Evolutionary conservation across 53 echinoderm and acorn worm genomes (phyloP).

Genomic region (Apostichopus leukothele): DNA sequence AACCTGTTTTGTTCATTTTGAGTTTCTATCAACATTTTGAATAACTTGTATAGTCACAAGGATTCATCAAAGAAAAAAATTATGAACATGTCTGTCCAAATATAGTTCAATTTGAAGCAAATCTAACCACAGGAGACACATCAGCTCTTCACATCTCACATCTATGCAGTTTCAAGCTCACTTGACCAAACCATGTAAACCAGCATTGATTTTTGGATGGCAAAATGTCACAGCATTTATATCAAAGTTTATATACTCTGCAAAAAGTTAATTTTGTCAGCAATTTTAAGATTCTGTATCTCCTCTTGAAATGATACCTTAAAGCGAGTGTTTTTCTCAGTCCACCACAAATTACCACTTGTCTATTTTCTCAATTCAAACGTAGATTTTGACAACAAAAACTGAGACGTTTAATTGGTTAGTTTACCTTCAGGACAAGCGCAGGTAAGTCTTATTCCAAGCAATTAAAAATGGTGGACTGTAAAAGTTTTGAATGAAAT

Average conservation of each 20-base stretch:
- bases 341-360: not conserved
- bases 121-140: not conserved
- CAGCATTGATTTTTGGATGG: no score
- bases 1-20: no score
- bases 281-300: not conserved
- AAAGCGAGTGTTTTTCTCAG: not conserved
- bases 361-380: not conserved
- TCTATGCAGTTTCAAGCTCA: no score
- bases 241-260: no score
- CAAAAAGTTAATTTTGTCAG: not conserved
- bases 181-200: no score
- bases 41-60: no score
- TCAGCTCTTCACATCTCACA: not conserved
- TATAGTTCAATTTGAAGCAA: not conserved
- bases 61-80: no score
- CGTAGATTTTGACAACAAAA: not conserved
- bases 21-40: no score
- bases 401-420: not conserved
- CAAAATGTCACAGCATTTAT: no score
- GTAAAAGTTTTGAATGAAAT: not conserved
- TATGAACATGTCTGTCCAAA: no score
- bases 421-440: conserved; percentile 1
- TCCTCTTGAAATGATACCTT: not conserved
- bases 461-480: not conserved
- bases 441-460: not conserved